Evolutionary conservation across 2,888 invertebrate genomes (phyloP), one percentile per base, ranked within the genome.

Genomic region (Heliconius sara): DNA sequence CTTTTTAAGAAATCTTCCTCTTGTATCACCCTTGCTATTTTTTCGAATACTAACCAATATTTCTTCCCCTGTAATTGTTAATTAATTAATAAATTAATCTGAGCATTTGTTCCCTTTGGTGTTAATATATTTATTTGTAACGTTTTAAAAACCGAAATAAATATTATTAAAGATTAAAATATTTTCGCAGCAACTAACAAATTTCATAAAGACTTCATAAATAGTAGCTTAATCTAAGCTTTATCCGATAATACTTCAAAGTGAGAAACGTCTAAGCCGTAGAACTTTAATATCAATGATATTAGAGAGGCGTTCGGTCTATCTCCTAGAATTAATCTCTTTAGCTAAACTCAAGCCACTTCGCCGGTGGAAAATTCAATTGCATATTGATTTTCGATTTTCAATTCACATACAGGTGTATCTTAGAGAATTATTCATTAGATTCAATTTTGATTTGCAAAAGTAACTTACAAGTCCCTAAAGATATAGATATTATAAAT

Each of bases 321-420:
- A 79, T 75, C 75, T 74, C 74, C 67, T 75, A 63, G 74, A 25
- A 79, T 79, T 79, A 79, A 79, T 79, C 78, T 70, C 78, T 75
- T 79, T 79, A 79, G 74, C 70, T 79, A 75, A 79, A 75, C 74
- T 78, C 68, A 30, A 80, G 72, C 72, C 76, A 79, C 79, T 78
- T 68, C 63, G 16, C 13, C 68, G 73, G 34, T 5, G n/a, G 76
- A 76, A 72, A 76, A 80, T 76, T 79, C 73, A 80, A 79, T 78
- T 76, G 79, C 76, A 65, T 80, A 80, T 80, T 79, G 80, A 80
- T 81, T 81, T 81, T 76, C 80, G 66, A 79, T 81, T 79, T 74
- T 79, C 79, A 57, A 47, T 72, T 80, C 78, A 78, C 34, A 73
- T 79, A 73, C 66, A 72, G 39, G 57, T 67, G 73, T 67, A 22